These are phyloP conservation scores for Stegana nigrithorax DNA, from an alignment of 2,888 invertebrate genomes.

Conservation along the genomic window DNA sequence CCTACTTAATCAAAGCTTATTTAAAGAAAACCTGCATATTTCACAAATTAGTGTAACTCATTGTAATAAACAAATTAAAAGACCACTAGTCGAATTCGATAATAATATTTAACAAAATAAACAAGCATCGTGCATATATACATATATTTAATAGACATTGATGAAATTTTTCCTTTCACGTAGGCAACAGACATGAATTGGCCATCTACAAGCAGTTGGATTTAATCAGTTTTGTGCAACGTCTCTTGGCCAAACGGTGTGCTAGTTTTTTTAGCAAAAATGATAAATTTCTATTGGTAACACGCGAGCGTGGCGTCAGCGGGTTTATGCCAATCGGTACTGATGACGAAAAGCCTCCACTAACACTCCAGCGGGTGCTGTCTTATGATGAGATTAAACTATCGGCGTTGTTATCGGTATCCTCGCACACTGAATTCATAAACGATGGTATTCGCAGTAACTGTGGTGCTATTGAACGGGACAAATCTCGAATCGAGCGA, in stretches of 20 bases:
- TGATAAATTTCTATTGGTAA: slow-evolving; percentile 68
- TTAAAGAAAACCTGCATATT: too few species aligned
- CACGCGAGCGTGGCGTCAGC: slow-evolving; percentile 68
- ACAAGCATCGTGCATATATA: background rate
- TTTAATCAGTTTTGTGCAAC: slow-evolving; percentile 70
- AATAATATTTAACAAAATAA: background rate
- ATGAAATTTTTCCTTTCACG: background rate
- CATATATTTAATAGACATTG: background rate
- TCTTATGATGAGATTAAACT: slow-evolving; percentile 74
- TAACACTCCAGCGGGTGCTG: slow-evolving; percentile 70
- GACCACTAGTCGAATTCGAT: too few species aligned
- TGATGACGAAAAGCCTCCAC: slow-evolving; percentile 67
- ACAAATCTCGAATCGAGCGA: slow-evolving; percentile 67
- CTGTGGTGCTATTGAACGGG: slow-evolving; percentile 66
- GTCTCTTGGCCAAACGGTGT: slow-evolving; percentile 71
- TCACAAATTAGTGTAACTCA: too few species aligned
- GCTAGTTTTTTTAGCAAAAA: slow-evolving; percentile 69
- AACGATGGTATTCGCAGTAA: slow-evolving; percentile 73
- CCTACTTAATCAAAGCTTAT: background rate
- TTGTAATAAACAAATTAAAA: too few species aligned
- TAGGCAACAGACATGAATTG: slow-evolving; percentile 40
- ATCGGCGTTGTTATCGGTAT: slow-evolving; percentile 71
- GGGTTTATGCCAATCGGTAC: slow-evolving; percentile 72
- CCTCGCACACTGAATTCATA: slow-evolving; percentile 72
- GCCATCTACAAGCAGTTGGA: slow-evolving; percentile 67